Base-by-base conservation (phyloP, 1,140 invertebrate species). In the Bombus vancouverensis region DNA sequence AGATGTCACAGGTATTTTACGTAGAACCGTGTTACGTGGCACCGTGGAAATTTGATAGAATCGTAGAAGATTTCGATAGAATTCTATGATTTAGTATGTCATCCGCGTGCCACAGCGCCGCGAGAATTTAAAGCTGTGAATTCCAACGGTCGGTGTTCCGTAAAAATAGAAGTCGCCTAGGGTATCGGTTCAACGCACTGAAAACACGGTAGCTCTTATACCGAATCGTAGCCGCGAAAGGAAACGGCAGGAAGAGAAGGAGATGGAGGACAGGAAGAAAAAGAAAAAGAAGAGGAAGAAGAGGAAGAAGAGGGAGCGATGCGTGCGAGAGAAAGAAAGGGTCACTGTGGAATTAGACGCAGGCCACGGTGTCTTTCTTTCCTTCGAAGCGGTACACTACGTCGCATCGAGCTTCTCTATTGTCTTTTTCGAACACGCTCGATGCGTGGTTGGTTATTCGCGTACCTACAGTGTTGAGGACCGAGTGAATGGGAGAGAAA, bases 401-500 rank as follows among this genome's bases (percentile, higher is more conserved):
- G 37, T 39, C 37, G 10, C 10, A 39, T 71, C 37, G 9, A 28
- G 22, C 22, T 71, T 6, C 25, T 71, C 10, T 18, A 10, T 25
- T 37, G 37, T 78, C 39, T 44, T 47, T 79, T 68, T 37, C 37
- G 13, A 39, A 71, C 37, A 10, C 62, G 68, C 34, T 39, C 42
- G n/a, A 28, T 42, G 32, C n/a, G 62, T 44, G 12, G 34, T 34
- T 15, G 70, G 28, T 28, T 32, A 39, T 76, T 34, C 79, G 47
- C 22, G 39, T 37, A 42, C 44, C 28, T 77, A 86, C 83, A 85
- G 65, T 13, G 32, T 25, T 25, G 34, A 12, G 34, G 25, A 22
- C 74, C 34, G 87, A 80, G 87, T 92, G 91, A 94, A 94, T 94
- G 92, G 89, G 82, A 92, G 92, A 92, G 32, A n/a, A 75, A 47